A percentile compares a stretch with the other conserved stretches of the same genome.
These are phyloP conservation scores for Gobiocypris rarus DNA, from an alignment of 2,113 vertebrate species.

Conservation along the genomic window DNA sequence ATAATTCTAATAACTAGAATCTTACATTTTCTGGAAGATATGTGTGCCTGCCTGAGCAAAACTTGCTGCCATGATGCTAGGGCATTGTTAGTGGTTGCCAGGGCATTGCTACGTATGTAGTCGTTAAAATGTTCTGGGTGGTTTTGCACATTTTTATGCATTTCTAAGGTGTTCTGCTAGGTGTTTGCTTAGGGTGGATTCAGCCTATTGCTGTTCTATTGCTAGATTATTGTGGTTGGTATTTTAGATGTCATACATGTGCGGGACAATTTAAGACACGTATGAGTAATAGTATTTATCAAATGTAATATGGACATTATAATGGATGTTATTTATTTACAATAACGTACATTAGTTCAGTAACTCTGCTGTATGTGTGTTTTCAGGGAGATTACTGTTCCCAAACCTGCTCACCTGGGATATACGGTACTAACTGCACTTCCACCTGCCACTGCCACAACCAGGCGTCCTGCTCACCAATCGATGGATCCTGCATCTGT, in stretches of 20 bases:
- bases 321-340: too few species aligned
- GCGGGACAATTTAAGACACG: too few species aligned
- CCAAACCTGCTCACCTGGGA: slow-evolving; percentile 80
- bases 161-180: not conserved
- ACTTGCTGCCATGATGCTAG: not conserved
- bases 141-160: not conserved
- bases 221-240: not conserved
- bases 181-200: not conserved
- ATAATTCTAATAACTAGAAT: not conserved
- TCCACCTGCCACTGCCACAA: slow-evolving; percentile 90
- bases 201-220: not conserved
- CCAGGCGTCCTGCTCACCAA: slow-evolving; percentile 83
- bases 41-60: not conserved
- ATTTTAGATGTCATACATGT: too few species aligned
- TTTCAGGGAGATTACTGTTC: slow-evolving; percentile 89
- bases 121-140: not conserved
- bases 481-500: slow-evolving; percentile 92
- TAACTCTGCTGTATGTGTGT: slow-evolving; percentile 46
- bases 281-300: too few species aligned
- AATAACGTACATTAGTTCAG: too few species aligned
- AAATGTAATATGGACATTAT: too few species aligned
- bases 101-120: not conserved
- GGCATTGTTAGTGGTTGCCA: not conserved
- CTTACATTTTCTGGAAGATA: not conserved
- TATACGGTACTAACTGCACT: slow-evolving; percentile 88